Evolutionary conservation across 2,888 invertebrate genomes (phyloP), one percentile per base, ranked within the genome.

Genomic region (Limnephilus rhombicus): DNA sequence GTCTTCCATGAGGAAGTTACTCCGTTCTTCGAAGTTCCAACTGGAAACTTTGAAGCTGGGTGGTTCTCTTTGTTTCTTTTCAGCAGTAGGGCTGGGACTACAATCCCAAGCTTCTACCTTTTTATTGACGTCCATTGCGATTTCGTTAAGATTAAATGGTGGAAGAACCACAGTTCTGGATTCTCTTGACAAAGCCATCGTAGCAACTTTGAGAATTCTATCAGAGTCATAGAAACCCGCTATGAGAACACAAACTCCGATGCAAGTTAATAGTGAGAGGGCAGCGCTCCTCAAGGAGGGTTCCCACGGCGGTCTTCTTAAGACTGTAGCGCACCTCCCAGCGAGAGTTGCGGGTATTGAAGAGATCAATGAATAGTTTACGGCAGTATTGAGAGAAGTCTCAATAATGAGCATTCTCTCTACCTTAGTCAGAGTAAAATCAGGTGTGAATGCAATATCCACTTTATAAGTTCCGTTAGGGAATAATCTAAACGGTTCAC

Each of bases 381-480:
- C 96, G 13, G 95, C 95, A 92, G 95, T 95, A 90, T 96, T 96
- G 45, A 97, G 95, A 94, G 97, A 97, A 13, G 97, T 97, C 45
- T 96, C 95, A 89, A 98, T 95, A 92, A 96, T 95, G 18, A 98
- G 95, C 9, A 96, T 96, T 89, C 97, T 96, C 93, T 97, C 97
- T 81, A 98, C 97, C 93, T 97, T 97, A 0, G 98, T 97, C 94
- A 98, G 95, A 0, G 98, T 98, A 94, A 98, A 98, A 95, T 99
- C 99, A 0, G 99, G 98, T 0, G 98, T 98, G 95, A 98, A 99
- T 93, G 98, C 98, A 93, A 99, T 98, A 94, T 98, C 98, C 92
- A 99, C 97, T 95, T 97, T 97, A 94, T 96, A 97, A 9, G 98
- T 97, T 45, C 97, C 97, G 94, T 98, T 98, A 41, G 98, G 98